Percentiles rank a stretch among this genome's conserved stretches.
phyloP scores from a whole-genome alignment of 2,888 invertebrate species.

The Hanleya hanleyi region DNA sequence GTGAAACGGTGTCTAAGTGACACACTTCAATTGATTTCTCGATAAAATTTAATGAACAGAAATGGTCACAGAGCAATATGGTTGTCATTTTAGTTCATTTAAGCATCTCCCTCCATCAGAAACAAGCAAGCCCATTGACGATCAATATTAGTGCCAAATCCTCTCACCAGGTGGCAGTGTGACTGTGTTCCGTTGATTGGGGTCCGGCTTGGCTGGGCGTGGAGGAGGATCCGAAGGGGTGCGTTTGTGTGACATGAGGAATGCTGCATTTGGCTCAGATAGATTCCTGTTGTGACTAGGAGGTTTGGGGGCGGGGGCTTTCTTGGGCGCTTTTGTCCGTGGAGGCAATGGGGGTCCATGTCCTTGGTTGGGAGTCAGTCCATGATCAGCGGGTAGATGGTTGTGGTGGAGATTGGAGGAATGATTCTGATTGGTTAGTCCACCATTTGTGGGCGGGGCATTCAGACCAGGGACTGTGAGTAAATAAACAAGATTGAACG shows the following conservation, averaged over 20 bases:
- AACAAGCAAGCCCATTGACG: background rate
- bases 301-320: slow-evolving; percentile 50
- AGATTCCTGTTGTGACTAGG: slow-evolving; percentile 45
- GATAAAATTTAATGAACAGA: no score
- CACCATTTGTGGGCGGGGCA: slow-evolving; percentile 14
- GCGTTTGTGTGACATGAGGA: slow-evolving; percentile 61
- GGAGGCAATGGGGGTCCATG: slow-evolving; percentile 49
- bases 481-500: no score
- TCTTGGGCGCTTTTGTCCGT: slow-evolving; percentile 33
- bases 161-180: slow-evolving; percentile 25
- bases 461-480: slow-evolving; percentile 24
- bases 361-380: background rate
- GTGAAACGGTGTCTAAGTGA: no score
- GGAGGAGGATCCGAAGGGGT: slow-evolving; percentile 71
- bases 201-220: slow-evolving; percentile 47
- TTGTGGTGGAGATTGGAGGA: background rate
- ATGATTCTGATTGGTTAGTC: background rate
- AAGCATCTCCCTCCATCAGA: no score
- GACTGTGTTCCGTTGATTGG: slow-evolving; percentile 35
- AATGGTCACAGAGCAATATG: no score
- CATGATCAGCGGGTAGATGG: background rate
- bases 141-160: background rate
- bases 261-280: slow-evolving; percentile 52
- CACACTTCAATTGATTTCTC: no score
- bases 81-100: no score